These are phyloP conservation scores for Spisula subtruncata DNA, from an alignment of 2,888 invertebrate species.

Conservation along the genomic window DNA sequence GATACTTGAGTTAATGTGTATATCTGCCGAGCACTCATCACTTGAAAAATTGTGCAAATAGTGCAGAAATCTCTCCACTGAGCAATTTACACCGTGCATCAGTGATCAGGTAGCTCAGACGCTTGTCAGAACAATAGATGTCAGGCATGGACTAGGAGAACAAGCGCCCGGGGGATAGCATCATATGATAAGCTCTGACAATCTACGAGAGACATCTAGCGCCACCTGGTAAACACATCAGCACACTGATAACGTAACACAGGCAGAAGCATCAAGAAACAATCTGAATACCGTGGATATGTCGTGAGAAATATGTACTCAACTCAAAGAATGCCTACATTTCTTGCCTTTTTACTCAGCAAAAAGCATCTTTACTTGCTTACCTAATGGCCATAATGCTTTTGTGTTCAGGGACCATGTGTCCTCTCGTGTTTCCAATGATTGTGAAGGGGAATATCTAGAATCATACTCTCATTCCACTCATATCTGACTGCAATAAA, in stretches of 20 bases:
- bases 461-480: neutral
- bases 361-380: neutral
- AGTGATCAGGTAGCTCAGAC: neutral
- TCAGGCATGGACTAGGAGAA: neutral
- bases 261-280: conserved; percentile 40
- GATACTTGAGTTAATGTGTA: neutral
- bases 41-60: conserved; percentile 24
- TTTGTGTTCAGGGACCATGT: neutral
- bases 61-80: neutral
- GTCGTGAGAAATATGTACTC: conserved; percentile 44
- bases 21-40: neutral
- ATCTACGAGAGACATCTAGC: conserved; percentile 64
- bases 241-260: conserved; percentile 54
- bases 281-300: neutral
- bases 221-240: conserved; percentile 64
- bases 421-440: neutral
- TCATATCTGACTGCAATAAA: neutral
- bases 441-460: neutral
- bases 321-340: conserved; percentile 4
- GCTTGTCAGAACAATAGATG: conserved; percentile 6
- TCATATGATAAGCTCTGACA: conserved; percentile 29
- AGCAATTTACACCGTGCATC: conserved; percentile 8
- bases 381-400: neutral
- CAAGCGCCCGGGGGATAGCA: conserved; percentile 15
- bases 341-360: neutral